Evolutionary conservation across 2,797 vertebrate genomes (phyloP).

Genomic region (Nasua narica): DNA sequence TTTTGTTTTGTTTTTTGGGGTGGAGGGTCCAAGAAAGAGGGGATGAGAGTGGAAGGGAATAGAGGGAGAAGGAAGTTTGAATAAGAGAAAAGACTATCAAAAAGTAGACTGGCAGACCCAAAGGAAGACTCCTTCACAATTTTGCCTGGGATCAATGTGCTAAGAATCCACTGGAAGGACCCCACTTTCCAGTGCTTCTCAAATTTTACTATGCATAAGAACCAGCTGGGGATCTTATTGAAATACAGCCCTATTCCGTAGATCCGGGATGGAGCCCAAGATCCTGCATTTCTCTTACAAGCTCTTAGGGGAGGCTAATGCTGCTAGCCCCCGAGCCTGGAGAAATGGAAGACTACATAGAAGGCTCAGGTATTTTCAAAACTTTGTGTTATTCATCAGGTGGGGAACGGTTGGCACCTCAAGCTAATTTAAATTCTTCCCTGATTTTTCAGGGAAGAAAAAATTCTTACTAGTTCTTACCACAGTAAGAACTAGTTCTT

Average conservation of each 20-base stretch:
- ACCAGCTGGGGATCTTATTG: not conserved
- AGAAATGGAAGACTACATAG: not conserved
- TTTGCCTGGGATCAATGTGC: not conserved
- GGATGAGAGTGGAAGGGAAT: not conserved
- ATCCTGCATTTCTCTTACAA: not conserved
- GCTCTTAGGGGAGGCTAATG: not conserved
- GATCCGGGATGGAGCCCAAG: not conserved
- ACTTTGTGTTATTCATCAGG: not conserved
- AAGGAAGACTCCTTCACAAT: not conserved
- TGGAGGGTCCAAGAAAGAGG: rapidly evolving
- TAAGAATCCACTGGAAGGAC: not conserved
- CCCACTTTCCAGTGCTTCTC: not conserved
- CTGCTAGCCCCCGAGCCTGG: not conserved
- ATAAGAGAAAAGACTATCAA: not conserved
- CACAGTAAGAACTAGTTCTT: not conserved
- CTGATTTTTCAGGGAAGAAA: not conserved
- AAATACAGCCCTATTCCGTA: not conserved
- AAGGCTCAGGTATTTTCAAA: not conserved
- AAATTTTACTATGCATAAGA: not conserved
- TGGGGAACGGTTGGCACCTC: not conserved
- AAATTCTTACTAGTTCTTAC: no score
- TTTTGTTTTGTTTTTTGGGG: no score
- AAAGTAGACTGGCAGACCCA: not conserved
- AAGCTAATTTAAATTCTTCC: not conserved
- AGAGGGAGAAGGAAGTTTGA: not conserved